These are phyloP conservation scores for Drosophila arawakana DNA, from an alignment of 1,140 invertebrate genomes.

Conservation along the genomic window DNA sequence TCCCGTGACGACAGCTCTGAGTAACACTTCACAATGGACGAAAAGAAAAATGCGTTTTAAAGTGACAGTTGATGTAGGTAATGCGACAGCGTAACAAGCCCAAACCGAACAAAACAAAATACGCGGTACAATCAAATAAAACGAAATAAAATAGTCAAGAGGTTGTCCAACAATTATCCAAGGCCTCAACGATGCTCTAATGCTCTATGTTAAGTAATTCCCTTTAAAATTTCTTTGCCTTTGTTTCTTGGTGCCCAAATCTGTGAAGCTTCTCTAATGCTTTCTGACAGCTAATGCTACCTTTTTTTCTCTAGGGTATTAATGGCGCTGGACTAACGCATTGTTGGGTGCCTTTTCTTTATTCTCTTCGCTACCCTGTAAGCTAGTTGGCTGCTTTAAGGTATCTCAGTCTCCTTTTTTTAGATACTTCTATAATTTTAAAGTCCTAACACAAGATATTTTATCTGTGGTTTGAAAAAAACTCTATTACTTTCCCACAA, in stretches of 20 bases:
- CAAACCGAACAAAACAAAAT: conserved; percentile 51
- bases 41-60: conserved; percentile 77
- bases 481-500: too few relatives aligned
- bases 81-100: conserved; percentile 73
- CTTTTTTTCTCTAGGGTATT: conserved; percentile 10
- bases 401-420: too few relatives aligned
- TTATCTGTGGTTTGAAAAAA: too few relatives aligned
- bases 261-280: too few relatives aligned
- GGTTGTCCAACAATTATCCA: background rate
- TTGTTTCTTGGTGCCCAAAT: too few relatives aligned
- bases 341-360: conserved; percentile 4
- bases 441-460: too few relatives aligned
- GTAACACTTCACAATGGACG: conserved; percentile 64
- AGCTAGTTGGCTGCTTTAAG: background rate
- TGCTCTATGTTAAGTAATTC: conserved; percentile 22
- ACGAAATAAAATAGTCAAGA: conserved; percentile 37
- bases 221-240: too few relatives aligned
- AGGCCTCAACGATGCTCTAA: conserved; percentile 3
- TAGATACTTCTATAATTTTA: too few relatives aligned
- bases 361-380: conserved; percentile 3
- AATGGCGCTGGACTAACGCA: conserved; percentile 22
- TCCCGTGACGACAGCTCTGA: conserved; percentile 64
- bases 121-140: conserved; percentile 47
- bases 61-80: conserved; percentile 79
- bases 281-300: background rate